Evolutionary conservation across 2,113 vertebrate species (phyloP).

Genomic region (Nesospiza acunhae): DNA sequence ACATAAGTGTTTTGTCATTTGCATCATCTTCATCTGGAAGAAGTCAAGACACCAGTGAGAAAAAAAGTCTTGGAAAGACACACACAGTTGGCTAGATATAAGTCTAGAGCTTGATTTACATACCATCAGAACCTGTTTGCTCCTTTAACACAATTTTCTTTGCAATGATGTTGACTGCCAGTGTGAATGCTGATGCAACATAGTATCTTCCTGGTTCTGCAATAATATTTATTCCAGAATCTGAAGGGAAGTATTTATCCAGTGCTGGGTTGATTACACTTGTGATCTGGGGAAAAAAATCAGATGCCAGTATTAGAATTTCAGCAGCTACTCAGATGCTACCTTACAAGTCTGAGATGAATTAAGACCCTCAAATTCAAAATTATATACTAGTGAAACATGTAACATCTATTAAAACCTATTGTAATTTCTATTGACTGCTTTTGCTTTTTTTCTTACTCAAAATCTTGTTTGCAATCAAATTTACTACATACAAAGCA

Average conservation of each 20-base stretch:
- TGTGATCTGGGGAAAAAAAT: slow-evolving; percentile 79
- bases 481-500: neutral
- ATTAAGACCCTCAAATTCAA: neutral
- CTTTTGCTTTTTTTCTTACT: neutral
- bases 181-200: slow-evolving; percentile 91
- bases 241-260: slow-evolving; percentile 93
- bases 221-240: slow-evolving; percentile 86
- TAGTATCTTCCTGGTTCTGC: slow-evolving; percentile 96
- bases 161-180: slow-evolving; percentile 96
- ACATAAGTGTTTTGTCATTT: slow-evolving; percentile 90
- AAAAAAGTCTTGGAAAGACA: neutral
- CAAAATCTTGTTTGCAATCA: neutral
- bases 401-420: neutral
- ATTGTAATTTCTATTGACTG: neutral
- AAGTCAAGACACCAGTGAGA: neutral
- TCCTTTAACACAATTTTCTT: slow-evolving; percentile 93
- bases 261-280: slow-evolving; percentile 89
- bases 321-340: neutral
- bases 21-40: slow-evolving; percentile 87
- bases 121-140: slow-evolving; percentile 83
- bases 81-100: neutral
- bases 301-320: neutral
- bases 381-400: neutral
- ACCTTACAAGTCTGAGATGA: neutral
- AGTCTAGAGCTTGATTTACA: neutral